These are phyloP conservation scores for Baccha elongata DNA, from an alignment of 2,888 invertebrate species.

Conservation along the genomic window DNA sequence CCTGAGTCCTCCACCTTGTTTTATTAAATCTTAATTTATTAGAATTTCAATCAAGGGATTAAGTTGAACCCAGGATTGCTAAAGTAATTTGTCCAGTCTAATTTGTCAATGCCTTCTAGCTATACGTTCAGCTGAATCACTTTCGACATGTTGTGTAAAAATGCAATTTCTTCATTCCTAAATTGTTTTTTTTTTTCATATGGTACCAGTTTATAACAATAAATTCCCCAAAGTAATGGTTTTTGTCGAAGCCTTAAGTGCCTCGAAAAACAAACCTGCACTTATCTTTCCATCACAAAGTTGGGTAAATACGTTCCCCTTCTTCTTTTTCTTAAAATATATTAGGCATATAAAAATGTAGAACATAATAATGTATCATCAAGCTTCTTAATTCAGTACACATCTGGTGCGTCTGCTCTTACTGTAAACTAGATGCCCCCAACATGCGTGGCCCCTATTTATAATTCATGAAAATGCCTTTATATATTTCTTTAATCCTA, in stretches of 20 bases:
- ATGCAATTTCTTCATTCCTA: too few relatives aligned
- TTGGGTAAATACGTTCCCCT: not conserved
- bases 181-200: too few relatives aligned
- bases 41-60: too few relatives aligned
- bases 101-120: too few relatives aligned
- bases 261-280: not conserved
- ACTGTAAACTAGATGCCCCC: not conserved
- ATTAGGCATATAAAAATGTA: not conserved
- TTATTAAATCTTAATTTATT: too few relatives aligned
- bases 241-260: not conserved
- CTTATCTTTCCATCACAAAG: not conserved
- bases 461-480: constrained; percentile 3
- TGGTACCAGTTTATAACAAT: too few relatives aligned
- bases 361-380: constrained; percentile 9
- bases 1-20: too few relatives aligned
- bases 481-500: not conserved
- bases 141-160: too few relatives aligned
- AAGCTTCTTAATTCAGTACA: not conserved
- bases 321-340: not conserved
- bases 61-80: too few relatives aligned
- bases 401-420: not conserved
- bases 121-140: too few relatives aligned
- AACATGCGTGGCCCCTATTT: not conserved
- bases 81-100: too few relatives aligned
- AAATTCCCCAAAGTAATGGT: not conserved